These are phyloP conservation scores for Pararge aegeria DNA, from an alignment of 1,140 invertebrate species.

Conservation along the genomic window DNA sequence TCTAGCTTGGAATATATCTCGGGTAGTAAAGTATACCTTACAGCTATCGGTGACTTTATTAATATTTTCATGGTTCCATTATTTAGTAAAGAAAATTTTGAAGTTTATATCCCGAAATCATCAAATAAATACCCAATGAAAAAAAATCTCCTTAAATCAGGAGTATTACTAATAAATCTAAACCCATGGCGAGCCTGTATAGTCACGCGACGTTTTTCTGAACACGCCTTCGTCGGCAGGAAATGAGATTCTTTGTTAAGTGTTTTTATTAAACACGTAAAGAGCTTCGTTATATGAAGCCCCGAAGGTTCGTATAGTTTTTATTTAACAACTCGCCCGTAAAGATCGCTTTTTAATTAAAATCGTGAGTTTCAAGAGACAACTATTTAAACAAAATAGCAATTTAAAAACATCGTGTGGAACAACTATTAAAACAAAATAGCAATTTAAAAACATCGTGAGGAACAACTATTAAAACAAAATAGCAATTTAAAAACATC, in stretches of 20 bases:
- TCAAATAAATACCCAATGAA: too few species aligned
- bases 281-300: slow-evolving; percentile 10
- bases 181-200: not conserved
- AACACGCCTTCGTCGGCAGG: not conserved
- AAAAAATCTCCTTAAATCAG: too few species aligned
- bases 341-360: slow-evolving; percentile 4
- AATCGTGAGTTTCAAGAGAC: not conserved
- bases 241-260: slow-evolving; percentile 9
- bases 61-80: too few species aligned
- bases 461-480: too few species aligned
- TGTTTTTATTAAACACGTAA: slow-evolving; percentile 11
- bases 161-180: slow-evolving; percentile 9
- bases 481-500: too few species aligned
- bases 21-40: too few species aligned
- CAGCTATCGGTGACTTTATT: too few species aligned
- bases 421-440: not conserved
- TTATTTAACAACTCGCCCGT: slow-evolving; percentile 2
- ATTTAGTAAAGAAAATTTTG: too few species aligned
- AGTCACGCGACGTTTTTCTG: slow-evolving; percentile 1
- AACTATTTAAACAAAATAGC: not conserved
- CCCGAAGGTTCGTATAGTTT: slow-evolving; percentile 5
- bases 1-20: too few species aligned
- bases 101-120: too few species aligned
- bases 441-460: too few species aligned
- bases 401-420: not conserved